Conservation (phyloP, 2,888 invertebrate species). For the Schizotus pectinicornis region DNA sequence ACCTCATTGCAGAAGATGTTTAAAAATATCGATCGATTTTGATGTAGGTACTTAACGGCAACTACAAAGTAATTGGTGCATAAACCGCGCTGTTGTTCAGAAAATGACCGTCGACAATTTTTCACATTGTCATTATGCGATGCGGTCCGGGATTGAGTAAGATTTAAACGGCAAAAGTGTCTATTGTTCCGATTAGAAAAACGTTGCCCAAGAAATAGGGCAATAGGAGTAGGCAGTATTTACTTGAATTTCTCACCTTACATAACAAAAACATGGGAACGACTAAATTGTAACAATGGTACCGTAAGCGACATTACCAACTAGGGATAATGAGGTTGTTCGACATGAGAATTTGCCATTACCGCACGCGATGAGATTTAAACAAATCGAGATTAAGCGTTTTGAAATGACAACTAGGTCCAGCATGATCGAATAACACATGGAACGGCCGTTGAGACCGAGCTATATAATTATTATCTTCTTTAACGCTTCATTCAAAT, state of each 20-base stretch:
- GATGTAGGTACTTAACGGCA: constrained; percentile 21
- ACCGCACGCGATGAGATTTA: too few species aligned
- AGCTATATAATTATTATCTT: too few species aligned
- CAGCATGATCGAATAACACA: too few species aligned
- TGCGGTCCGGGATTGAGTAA: too few species aligned
- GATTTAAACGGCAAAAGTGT: too few species aligned
- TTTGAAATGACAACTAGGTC: too few species aligned
- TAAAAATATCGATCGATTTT: constrained; percentile 11
- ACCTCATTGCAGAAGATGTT: constrained; percentile 9
- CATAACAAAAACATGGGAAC: constrained; percentile 19
- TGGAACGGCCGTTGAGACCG: too few species aligned
- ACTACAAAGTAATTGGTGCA: constrained; percentile 19
- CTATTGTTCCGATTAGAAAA: constrained; percentile 3
- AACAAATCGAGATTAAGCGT: too few species aligned
- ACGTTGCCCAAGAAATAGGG: constrained; percentile 8
- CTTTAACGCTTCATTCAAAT: too few species aligned
- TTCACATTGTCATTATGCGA: too few species aligned
- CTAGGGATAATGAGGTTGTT: not conserved
- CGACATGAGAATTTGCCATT: constrained; percentile 15
- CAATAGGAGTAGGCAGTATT: constrained; percentile 5
- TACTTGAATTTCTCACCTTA: constrained; percentile 23
- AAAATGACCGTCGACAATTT: constrained; percentile 4
- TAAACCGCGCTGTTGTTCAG: constrained; percentile 1
- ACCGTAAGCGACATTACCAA: too few species aligned
- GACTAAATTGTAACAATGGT: not conserved